Percentiles rank a stretch among this genome's conserved stretches.
phyloP scores from a whole-genome alignment of 2,113 vertebrate genomes.

The Seriola quinqueradiata region DNA sequence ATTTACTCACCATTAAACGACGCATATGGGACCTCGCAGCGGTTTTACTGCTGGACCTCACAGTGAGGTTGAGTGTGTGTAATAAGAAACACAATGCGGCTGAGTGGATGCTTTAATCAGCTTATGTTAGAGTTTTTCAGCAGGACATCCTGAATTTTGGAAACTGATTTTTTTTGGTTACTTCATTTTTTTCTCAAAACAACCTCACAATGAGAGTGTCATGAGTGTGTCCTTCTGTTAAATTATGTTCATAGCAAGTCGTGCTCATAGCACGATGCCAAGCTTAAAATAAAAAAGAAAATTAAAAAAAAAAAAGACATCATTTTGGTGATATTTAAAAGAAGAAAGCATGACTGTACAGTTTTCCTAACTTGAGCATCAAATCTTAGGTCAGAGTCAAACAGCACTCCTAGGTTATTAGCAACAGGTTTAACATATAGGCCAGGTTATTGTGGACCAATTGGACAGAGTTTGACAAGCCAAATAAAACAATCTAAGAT shows the following conservation, averaged over 20 bases:
- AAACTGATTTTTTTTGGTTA: neutral
- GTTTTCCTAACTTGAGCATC: too few relatives aligned
- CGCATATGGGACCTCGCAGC: neutral
- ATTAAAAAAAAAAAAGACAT: too few relatives aligned
- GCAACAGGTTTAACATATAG: too few relatives aligned
- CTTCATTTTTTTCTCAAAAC: neutral
- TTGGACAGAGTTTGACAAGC: neutral
- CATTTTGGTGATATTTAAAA: too few relatives aligned
- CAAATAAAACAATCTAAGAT: neutral
- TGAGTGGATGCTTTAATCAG: neutral
- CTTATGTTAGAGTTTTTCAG: neutral
- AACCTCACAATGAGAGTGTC: neutral
- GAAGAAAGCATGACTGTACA: too few relatives aligned
- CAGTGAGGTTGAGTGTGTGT: neutral
- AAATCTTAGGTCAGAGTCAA: neutral
- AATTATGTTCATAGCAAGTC: neutral
- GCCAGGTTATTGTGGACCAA: neutral
- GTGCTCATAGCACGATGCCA: neutral
- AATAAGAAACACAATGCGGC: neutral
- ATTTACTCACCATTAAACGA: slow-evolving; percentile 45
- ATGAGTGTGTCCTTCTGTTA: neutral
- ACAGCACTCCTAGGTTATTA: too few relatives aligned
- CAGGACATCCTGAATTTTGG: neutral
- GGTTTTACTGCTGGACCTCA: slow-evolving; percentile 33
- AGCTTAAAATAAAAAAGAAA: too few relatives aligned